These are phyloP conservation scores for Acridotheres tristis DNA, from an alignment of 2,797 vertebrate species.

Conservation along the genomic window DNA sequence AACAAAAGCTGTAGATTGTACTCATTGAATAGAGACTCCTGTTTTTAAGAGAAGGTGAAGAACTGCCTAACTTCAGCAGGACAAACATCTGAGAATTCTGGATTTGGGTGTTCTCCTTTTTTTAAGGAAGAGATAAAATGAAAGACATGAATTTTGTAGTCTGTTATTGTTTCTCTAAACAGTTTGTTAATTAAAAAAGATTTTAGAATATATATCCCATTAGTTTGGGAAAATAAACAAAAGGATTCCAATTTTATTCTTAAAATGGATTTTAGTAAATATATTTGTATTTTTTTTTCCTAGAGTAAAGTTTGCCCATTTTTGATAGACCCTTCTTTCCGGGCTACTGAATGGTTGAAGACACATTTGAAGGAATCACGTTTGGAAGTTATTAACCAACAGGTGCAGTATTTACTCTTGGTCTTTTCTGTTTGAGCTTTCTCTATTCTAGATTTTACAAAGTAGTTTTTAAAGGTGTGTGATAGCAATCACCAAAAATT, in stretches of 20 bases:
- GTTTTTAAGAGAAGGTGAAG: not conserved
- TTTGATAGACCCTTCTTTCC: constrained; percentile 94
- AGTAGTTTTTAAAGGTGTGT: not conserved
- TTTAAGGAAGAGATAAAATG: not conserved
- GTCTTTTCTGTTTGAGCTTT: not conserved
- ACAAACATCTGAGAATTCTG: not conserved
- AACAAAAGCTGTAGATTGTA: not conserved
- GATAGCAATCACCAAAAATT: not conserved
- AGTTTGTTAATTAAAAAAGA: not conserved
- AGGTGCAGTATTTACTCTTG: constrained; percentile 75
- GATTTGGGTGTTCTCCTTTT: not conserved
- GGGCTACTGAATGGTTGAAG: constrained; percentile 93
- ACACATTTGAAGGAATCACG: constrained; percentile 88
- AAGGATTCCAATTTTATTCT: not conserved
- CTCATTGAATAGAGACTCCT: not conserved
- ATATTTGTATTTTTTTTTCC: not conserved
- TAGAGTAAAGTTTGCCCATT: constrained; percentile 95
- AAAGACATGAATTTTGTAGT: not conserved
- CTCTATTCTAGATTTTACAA: not conserved
- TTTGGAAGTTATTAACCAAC: constrained; percentile 93
- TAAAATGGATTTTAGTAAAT: not conserved
- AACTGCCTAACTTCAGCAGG: not conserved
- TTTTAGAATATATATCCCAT: not conserved
- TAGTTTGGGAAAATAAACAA: not conserved
- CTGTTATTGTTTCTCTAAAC: not conserved